Conservation (phyloP, 2,888 invertebrate genomes). For the Aplocera efformata region DNA sequence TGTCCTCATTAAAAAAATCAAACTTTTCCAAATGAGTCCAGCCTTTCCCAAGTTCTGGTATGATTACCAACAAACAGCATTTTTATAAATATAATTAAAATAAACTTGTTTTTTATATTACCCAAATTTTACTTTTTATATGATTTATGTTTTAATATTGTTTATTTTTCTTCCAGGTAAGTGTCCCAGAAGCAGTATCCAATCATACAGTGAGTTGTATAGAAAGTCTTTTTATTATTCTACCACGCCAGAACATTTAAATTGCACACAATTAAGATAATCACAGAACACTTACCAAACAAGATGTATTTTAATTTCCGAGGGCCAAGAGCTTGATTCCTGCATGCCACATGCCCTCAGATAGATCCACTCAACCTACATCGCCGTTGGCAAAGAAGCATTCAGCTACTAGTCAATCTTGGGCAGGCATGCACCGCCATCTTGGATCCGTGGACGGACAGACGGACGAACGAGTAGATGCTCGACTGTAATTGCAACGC, state of each 20-base stretch:
- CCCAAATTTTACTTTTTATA: too few species aligned
- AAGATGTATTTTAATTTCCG: constrained; percentile 74
- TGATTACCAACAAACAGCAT: too few species aligned
- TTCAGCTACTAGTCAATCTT: constrained; percentile 77
- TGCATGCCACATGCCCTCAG: constrained; percentile 55
- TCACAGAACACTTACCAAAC: constrained; percentile 60
- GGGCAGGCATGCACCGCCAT: constrained; percentile 72
- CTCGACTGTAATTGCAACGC: constrained; percentile 70
- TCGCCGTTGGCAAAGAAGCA: constrained; percentile 68
- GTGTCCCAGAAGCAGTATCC: constrained; percentile 10
- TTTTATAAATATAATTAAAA: too few species aligned
- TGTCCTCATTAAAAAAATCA: too few species aligned
- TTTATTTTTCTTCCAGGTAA: constrained; percentile 27
- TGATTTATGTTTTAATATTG: background rate
- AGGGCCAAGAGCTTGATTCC: constrained; percentile 59
- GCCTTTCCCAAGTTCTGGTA: too few species aligned
- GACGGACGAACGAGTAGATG: constrained; percentile 62
- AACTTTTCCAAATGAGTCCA: too few species aligned
- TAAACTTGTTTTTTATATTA: too few species aligned
- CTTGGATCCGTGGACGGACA: constrained; percentile 53
- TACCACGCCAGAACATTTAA: constrained; percentile 39
- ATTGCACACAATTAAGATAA: constrained; percentile 55
- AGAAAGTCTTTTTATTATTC: constrained; percentile 41
- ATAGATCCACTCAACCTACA: constrained; percentile 63
- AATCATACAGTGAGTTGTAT: constrained; percentile 39